Evolutionary conservation across 1,140 invertebrate species (phyloP).

Genomic region (Epicauta chinensis): DNA sequence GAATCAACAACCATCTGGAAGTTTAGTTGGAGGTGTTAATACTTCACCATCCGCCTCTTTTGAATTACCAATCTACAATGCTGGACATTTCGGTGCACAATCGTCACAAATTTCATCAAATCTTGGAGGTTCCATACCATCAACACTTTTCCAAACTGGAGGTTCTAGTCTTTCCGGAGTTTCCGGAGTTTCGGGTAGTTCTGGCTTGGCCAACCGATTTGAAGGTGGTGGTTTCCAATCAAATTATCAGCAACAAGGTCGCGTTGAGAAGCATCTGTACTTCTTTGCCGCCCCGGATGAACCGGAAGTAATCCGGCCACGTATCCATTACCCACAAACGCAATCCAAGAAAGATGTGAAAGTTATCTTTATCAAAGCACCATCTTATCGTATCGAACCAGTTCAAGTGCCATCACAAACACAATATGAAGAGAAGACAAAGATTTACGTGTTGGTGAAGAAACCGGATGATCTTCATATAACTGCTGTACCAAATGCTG

Average conservation of each 20-base stretch:
- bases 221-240: conserved; percentile 24
- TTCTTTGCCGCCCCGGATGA: conserved; percentile 66
- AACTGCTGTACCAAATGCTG: conserved; percentile 60
- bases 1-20: background rate
- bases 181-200: background rate
- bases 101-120: too few relatives aligned
- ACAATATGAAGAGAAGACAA: conserved; percentile 77
- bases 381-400: conserved; percentile 68
- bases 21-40: background rate
- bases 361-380: conserved; percentile 81
- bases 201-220: background rate
- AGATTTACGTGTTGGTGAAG: conserved; percentile 80
- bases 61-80: conserved; percentile 1
- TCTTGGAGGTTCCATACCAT: background rate
- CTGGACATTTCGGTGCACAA: background rate
- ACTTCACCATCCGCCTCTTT: background rate
- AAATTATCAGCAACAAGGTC: background rate
- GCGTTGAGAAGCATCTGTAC: conserved; percentile 72
- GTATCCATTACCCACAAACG: conserved; percentile 49
- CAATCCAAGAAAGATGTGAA: conserved; percentile 80
- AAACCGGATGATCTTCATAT: conserved; percentile 64
- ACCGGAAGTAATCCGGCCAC: conserved; percentile 54
- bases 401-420: conserved; percentile 61
- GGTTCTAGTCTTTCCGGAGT: background rate
- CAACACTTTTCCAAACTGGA: background rate